phyloP scores from a whole-genome alignment of 2,888 invertebrate species.

The Anoncus sp. region DNA sequence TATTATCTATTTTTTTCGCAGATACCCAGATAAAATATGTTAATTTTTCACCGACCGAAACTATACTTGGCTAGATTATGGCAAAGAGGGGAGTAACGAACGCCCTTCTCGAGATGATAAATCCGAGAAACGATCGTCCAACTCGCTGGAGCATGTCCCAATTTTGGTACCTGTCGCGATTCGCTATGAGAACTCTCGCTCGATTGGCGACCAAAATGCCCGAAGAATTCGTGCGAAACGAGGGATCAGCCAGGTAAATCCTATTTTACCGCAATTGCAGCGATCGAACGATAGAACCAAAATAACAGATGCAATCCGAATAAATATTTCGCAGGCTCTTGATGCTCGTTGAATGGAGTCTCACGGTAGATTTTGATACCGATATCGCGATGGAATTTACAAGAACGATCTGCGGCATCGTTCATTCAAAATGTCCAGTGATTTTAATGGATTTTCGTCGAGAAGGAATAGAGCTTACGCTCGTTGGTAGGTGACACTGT shows the following conservation, averaged over 20 bases:
- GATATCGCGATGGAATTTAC: constrained; percentile 61
- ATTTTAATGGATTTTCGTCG: constrained; percentile 67
- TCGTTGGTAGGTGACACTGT: constrained; percentile 65
- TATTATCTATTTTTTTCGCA: neutral
- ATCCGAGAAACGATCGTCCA: constrained; percentile 60
- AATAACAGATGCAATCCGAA: neutral
- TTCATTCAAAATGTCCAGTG: constrained; percentile 50
- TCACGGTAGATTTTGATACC: constrained; percentile 65
- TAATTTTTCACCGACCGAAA: neutral
- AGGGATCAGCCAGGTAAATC: constrained; percentile 75
- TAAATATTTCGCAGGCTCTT: constrained; percentile 70
- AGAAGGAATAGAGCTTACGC: constrained; percentile 57
- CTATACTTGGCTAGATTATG: constrained; percentile 70
- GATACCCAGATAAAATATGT: neutral
- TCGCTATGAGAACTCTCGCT: constrained; percentile 72
- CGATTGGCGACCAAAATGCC: constrained; percentile 73
- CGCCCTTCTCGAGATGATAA: constrained; percentile 70
- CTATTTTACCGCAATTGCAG: neutral
- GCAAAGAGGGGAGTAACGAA: constrained; percentile 63
- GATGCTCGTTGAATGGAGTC: constrained; percentile 70
- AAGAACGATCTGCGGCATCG: constrained; percentile 72
- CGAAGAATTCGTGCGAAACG: constrained; percentile 72
- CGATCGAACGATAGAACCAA: too few relatives aligned
- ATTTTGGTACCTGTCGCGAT: constrained; percentile 73
- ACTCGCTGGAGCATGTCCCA: constrained; percentile 70